Percentiles rank a stretch among this genome's conserved stretches.
These are phyloP conservation scores for Hymenochirus boettgeri DNA, from an alignment of 2,113 vertebrate genomes.

Conservation along the genomic window DNA sequence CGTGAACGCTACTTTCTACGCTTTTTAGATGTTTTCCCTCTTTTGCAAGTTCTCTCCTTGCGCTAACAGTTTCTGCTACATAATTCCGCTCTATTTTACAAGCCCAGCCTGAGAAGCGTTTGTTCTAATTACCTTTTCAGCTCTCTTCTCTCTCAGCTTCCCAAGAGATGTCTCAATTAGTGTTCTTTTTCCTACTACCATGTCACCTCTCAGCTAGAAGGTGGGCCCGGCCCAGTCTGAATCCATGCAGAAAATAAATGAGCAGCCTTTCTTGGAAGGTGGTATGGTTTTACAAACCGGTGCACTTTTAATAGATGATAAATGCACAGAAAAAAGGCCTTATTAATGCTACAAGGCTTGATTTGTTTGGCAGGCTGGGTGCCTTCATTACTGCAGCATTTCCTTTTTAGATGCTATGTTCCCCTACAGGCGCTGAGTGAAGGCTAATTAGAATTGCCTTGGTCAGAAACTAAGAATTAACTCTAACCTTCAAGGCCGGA, in stretches of 20 bases:
- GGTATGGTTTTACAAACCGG: constrained; percentile 67
- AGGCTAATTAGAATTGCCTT: constrained; percentile 58
- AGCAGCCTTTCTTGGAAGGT: constrained; percentile 65
- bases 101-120: constrained; percentile 61
- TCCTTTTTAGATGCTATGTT: constrained; percentile 45
- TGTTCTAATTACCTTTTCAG: constrained; percentile 71
- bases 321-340: constrained; percentile 68
- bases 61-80: constrained; percentile 55
- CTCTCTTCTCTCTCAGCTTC: constrained; percentile 51
- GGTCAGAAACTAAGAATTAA: constrained; percentile 66
- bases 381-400: constrained; percentile 68
- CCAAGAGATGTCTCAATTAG: constrained; percentile 71
- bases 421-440: constrained; percentile 29
- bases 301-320: constrained; percentile 76
- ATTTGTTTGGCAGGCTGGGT: constrained; percentile 52
- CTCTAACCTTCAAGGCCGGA: constrained; percentile 59
- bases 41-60: constrained; percentile 49
- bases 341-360: constrained; percentile 64
- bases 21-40: constrained; percentile 47
- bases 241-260: constrained; percentile 72
- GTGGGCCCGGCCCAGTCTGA: constrained; percentile 62
- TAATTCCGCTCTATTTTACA: constrained; percentile 62
- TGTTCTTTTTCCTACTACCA: constrained; percentile 65
- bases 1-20: constrained; percentile 12
- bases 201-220: constrained; percentile 67